These are phyloP conservation scores for Margarornis squamiger DNA, from an alignment of 2,797 vertebrate genomes.

Conservation along the genomic window DNA sequence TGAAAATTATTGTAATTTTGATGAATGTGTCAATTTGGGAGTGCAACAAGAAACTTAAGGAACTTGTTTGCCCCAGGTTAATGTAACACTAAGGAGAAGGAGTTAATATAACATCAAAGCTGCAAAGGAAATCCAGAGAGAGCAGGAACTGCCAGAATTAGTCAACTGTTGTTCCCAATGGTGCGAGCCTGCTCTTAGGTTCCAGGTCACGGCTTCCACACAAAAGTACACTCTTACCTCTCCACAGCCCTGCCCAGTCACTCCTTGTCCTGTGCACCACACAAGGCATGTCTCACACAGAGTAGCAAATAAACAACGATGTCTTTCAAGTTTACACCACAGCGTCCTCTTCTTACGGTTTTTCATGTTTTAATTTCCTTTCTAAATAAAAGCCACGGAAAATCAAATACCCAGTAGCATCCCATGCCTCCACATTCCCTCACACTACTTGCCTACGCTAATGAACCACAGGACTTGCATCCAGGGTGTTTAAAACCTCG, in stretches of 20 bases:
- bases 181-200: not conserved
- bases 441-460: not conserved
- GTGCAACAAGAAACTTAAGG: not conserved
- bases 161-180: not conserved
- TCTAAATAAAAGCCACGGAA: not conserved
- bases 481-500: not conserved
- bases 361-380: not conserved
- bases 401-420: not conserved
- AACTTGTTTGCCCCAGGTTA: not conserved
- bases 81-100: not conserved
- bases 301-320: accelerated
- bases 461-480: not conserved
- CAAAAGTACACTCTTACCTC: conserved; percentile 43
- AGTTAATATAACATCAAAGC: conserved; percentile 15
- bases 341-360: not conserved
- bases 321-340: not conserved
- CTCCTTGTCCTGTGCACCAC: not conserved
- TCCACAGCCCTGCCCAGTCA: not conserved
- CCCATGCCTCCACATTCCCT: not conserved
- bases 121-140: not conserved
- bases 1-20: not conserved
- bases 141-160: conserved; percentile 4
- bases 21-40: not conserved
- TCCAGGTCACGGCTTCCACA: conserved; percentile 54
- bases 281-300: not conserved